Evolutionary conservation across 1,140 invertebrate genomes (phyloP).

Genomic region (Caenorhabditis inopinata): DNA sequence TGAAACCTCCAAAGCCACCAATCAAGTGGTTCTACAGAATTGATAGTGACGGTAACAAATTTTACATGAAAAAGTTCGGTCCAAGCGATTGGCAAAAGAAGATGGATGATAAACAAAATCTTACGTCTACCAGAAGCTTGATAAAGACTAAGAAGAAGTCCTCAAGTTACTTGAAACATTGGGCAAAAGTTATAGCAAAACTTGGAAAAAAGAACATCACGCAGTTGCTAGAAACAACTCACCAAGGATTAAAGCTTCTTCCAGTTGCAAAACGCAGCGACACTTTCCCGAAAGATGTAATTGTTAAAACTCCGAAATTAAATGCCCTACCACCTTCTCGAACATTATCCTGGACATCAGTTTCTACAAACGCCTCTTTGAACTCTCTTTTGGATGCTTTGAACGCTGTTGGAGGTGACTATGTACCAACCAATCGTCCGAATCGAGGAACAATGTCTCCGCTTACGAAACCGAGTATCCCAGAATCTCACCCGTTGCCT

Average conservation of each 20-base stretch:
- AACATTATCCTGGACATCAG: neutral
- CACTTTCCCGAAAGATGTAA: neutral
- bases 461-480: neutral
- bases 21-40: neutral
- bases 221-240: neutral
- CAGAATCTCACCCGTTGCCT: too few species aligned
- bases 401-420: neutral
- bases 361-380: neutral
- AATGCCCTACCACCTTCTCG: neutral
- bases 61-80: neutral
- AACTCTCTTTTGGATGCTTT: neutral
- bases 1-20: neutral
- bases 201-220: neutral
- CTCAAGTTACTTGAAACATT: neutral
- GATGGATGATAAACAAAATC: neutral
- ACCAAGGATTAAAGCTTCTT: neutral
- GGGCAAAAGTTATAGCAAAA: neutral
- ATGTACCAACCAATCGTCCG: too few species aligned
- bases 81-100: conserved; percentile 7
- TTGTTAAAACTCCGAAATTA: neutral
- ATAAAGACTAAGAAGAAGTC: neutral
- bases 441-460: too few species aligned
- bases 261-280: neutral
- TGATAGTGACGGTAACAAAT: neutral
- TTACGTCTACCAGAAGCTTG: neutral